Conservation (phyloP, 2,888 invertebrate species). For the Ceramica pisi region DNA sequence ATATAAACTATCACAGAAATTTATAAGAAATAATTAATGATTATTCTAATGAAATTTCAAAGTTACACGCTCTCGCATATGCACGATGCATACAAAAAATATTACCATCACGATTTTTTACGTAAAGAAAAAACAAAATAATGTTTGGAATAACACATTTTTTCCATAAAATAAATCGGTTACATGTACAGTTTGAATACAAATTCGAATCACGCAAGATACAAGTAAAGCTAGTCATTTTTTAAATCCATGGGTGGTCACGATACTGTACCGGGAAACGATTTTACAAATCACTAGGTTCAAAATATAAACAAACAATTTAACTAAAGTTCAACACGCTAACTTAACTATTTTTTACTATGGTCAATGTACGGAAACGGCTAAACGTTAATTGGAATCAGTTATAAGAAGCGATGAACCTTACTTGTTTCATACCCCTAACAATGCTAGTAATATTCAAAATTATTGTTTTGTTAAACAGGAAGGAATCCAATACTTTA, state of each 20-base stretch:
- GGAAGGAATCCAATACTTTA: slow-evolving; percentile 11
- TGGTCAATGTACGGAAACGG: slow-evolving; percentile 54
- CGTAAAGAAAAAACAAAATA: slow-evolving; percentile 16
- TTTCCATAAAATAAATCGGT: slow-evolving; percentile 28
- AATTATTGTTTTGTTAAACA: slow-evolving; percentile 7
- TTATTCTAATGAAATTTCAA: neutral
- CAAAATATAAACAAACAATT: slow-evolving; percentile 65
- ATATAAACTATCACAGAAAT: neutral
- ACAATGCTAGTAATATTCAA: slow-evolving; percentile 11
- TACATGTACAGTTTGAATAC: slow-evolving; percentile 39
- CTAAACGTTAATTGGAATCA: slow-evolving; percentile 50
- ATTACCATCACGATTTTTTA: neutral
- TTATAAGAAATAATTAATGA: neutral
- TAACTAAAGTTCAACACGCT: slow-evolving; percentile 59
- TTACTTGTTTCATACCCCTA: slow-evolving; percentile 21
- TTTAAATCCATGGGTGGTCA: slow-evolving; percentile 67
- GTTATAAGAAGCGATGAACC: slow-evolving; percentile 50
- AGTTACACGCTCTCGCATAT: neutral
- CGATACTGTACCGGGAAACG: slow-evolving; percentile 61
- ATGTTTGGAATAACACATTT: slow-evolving; percentile 31
- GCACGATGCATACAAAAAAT: slow-evolving; percentile 44
- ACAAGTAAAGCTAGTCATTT: slow-evolving; percentile 43
- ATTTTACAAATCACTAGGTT: slow-evolving; percentile 67
- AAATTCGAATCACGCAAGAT: slow-evolving; percentile 62
- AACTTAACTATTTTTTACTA: slow-evolving; percentile 54